Evolutionary conservation across 2,888 invertebrate genomes (phyloP).

Genomic region (Epistrophella euchroma): DNA sequence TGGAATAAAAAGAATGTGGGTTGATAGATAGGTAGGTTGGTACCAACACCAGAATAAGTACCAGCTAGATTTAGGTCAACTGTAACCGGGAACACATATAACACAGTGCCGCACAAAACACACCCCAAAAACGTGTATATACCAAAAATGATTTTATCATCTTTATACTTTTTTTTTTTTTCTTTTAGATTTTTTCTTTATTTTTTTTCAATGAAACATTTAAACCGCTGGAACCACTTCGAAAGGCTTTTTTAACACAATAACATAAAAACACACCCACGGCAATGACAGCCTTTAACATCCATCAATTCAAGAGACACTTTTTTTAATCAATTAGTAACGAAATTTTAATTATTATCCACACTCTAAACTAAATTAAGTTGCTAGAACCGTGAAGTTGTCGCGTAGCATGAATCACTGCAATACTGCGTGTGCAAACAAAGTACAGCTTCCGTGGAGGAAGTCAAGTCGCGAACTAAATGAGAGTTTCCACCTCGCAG

Average conservation of each 20-base stretch:
- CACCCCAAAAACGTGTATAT: constrained; percentile 75
- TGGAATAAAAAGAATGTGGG: constrained; percentile 18
- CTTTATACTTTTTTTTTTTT: not conserved
- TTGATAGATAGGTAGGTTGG: not conserved
- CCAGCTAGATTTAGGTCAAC: constrained; percentile 66
- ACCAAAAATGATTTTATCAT: constrained; percentile 56
- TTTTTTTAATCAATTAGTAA: constrained; percentile 25
- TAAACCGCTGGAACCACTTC: not conserved
- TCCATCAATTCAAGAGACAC: not conserved
- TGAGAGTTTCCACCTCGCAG: constrained; percentile 48
- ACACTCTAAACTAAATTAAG: not conserved
- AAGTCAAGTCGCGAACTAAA: constrained; percentile 66
- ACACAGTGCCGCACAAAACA: constrained; percentile 64
- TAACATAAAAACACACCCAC: constrained; percentile 3
- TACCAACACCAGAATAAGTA: constrained; percentile 13
- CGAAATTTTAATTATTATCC: constrained; percentile 7
- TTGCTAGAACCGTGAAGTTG: constrained; percentile 28
- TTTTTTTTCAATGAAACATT: constrained; percentile 3
- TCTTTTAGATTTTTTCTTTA: not conserved
- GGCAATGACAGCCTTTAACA: not conserved
- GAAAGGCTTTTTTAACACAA: not conserved
- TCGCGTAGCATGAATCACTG: constrained; percentile 27
- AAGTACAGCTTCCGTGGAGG: constrained; percentile 63
- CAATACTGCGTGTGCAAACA: constrained; percentile 12
- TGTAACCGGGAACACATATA: constrained; percentile 56